Evolutionary conservation across 2,113 vertebrate species (phyloP), one percentile per base, ranked within the genome.

Genomic region (Ramphastos sulfuratus): DNA sequence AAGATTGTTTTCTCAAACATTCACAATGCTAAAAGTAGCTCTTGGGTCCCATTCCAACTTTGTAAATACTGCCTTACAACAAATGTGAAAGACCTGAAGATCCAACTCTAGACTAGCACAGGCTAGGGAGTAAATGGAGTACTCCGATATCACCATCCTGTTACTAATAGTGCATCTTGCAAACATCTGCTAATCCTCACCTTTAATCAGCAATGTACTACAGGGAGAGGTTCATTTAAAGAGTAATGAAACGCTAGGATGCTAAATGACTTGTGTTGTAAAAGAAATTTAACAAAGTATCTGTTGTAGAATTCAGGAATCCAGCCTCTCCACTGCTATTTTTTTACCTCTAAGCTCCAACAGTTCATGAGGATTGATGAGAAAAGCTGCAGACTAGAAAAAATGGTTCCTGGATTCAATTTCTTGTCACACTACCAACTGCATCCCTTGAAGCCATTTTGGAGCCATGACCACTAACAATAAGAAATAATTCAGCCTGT

Each of bases 201-300:
- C 7, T 19, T 39, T 81, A 5, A 73, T 9, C 50, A 15, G 8
- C 63, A 54, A 12, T 0, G 1, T 1, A 2, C 64, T 14, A 18
- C 2, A 59, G 48, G 54, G 73, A 78, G 61, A 86, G 19, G 48
- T 3, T 74, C 13, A 3, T 3, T 76, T 21, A 3, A 25, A 61
- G 48, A 82, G 31, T 11, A 69, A n/a, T 9, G n/a, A 50, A 67
- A 59, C 37, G 33, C 33, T 20, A 52, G 24, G 31, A 59, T 46
- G 75, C 42, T 67, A 70, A 94, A 80, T 6, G 18, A 19, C 39
- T 63, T 33, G 28, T 31, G 18, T 5, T 31, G 25, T 44, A 63
- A 30, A 21, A 88, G 39, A 50, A 31, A 85, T 52, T 55, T 75
- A 82, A 75, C 59, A 89, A 30, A n/a, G 25, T 24, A 33, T 16